Conservation (phyloP, 2,113 vertebrate species). For the Daphoenositta chrysoptera region DNA sequence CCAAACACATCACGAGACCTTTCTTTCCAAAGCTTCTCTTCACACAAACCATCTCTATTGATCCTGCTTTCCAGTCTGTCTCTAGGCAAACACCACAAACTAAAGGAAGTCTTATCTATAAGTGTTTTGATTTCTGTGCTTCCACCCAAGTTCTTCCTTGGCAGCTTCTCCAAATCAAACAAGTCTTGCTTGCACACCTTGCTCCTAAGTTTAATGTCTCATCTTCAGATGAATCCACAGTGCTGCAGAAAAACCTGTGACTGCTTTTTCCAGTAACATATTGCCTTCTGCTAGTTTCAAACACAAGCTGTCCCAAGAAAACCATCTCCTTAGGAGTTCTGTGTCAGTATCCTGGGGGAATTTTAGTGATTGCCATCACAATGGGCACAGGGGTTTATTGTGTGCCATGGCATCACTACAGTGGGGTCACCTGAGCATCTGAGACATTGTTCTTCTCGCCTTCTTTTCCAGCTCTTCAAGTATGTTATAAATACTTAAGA, state of each 20-base stretch:
- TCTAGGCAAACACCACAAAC: neutral
- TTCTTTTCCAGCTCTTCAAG: neutral
- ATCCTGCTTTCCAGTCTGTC: neutral
- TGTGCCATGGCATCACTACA: neutral
- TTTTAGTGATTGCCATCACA: neutral
- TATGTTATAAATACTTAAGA: neutral
- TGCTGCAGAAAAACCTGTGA: neutral
- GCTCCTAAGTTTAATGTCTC: neutral
- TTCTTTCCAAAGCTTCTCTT: neutral
- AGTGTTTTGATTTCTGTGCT: neutral
- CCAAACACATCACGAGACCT: neutral
- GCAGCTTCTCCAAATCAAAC: neutral
- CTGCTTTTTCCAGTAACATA: neutral
- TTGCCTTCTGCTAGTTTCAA: neutral
- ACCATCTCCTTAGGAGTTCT: neutral
- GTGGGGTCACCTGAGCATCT: neutral
- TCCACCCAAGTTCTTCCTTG: neutral
- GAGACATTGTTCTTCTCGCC: neutral
- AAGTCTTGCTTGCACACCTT: neutral
- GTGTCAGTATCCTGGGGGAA: neutral
- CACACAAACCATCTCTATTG: neutral
- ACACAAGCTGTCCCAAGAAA: neutral
- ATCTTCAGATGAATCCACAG: neutral
- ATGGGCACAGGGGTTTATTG: neutral
- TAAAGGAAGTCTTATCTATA: neutral